Base-by-base conservation (phyloP, 2,888 invertebrate species). In the Cephus spinipes region DNA sequence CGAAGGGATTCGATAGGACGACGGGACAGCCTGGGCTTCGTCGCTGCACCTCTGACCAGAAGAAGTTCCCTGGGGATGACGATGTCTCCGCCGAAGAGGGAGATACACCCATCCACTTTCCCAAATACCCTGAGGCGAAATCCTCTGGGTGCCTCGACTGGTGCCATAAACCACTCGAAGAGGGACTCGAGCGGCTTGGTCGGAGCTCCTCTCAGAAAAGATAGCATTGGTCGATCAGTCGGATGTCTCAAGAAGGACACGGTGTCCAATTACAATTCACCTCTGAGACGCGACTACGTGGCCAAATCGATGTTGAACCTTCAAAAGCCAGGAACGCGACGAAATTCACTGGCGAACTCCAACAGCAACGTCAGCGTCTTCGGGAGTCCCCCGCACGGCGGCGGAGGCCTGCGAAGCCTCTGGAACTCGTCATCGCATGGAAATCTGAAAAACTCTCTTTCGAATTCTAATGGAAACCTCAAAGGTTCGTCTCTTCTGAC, bases 51-150 rank as follows among this genome's bases (percentile, higher is more conserved):
- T 75, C 87, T 92, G 89, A 94, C 94, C 90, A 93, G 95, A 79
- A 92, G 94, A 73, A 94, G 94, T 79, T 94, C 95, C 11, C 87
- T 93, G 81, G 94, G 93, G 68, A 89, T 94, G 80, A 93, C 94
- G n/a, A 92, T 93, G 77, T 94, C 93, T 78, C 94, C 92, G 80
- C 92, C 84, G 0, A 92, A 91, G 81, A 93, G 93, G 6, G 95
- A 95, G 83, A 84, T 95, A 82, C 96, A 96, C 89, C 96, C 96
- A 0, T 95, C 95, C 33, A 93, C 94, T 35, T 96, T 96, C 88
- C 95, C 96, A 74, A 94, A 94, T 82, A 93, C 94, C 71, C 92
- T 96, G 77, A 92, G 96, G 1, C 93, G 94, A 77, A 94, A 95
- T 84, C 93, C 93, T 0, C 90, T 93, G 81, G 93, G 93, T 0